A percentile compares a stretch with the other conserved stretches of the same genome.
phyloP scores from a whole-genome alignment of 2,888 invertebrate species.

The Cantharis nigra region DNA sequence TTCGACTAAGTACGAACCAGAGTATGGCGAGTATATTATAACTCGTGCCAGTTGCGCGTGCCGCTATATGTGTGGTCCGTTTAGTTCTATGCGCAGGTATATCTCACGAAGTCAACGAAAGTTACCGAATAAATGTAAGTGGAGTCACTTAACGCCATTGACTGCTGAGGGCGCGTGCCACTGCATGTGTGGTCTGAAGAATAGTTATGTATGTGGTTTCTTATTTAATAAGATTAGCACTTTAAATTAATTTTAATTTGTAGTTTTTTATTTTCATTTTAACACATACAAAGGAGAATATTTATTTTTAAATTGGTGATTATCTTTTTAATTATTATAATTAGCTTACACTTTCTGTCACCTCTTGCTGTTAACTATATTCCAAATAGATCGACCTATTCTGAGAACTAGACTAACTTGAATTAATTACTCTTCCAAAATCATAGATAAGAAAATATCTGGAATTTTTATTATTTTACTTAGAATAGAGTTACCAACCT shows the following conservation, averaged over 20 bases:
- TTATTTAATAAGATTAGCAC: neutral
- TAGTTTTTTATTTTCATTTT: neutral
- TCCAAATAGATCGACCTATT: neutral
- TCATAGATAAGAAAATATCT: neutral
- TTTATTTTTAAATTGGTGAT: neutral
- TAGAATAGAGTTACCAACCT: too few relatives aligned
- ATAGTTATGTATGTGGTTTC: neutral
- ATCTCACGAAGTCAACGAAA: constrained; percentile 38
- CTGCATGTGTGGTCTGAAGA: constrained; percentile 40
- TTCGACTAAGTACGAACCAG: neutral
- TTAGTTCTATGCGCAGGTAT: constrained; percentile 39
- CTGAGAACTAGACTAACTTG: neutral
- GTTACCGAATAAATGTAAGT: constrained; percentile 31
- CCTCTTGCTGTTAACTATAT: neutral
- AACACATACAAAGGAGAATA: neutral
- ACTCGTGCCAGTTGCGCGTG: constrained; percentile 67
- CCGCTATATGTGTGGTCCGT: constrained; percentile 75
- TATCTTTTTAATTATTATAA: neutral
- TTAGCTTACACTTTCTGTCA: neutral
- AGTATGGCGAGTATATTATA: constrained; percentile 39
- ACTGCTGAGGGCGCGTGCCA: constrained; percentile 43
- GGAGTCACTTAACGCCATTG: constrained; percentile 34
- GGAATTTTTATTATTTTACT: neutral
- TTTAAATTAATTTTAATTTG: neutral
- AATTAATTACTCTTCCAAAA: neutral